Evolutionary conservation across 2,113 vertebrate species (phyloP), one percentile per base, ranked within the genome.

Genomic region (Oceanodroma tethys): DNA sequence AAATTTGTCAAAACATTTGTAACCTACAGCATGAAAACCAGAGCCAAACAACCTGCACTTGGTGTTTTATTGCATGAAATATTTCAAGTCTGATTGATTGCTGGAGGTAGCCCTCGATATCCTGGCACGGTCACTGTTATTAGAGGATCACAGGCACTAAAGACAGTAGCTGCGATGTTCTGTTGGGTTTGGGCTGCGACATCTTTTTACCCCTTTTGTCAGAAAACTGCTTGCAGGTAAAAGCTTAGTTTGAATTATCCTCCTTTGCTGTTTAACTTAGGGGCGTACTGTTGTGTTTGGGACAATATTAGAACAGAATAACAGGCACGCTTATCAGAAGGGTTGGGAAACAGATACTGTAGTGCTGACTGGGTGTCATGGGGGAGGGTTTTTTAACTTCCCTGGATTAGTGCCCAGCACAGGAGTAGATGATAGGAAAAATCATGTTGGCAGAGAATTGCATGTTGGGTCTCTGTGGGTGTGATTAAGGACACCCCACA

Each of bases 271-370:
- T 59, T 93, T 90, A 20, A 23, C 6, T 45, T 72, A 12, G 1
- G 71, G 63, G 18, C 40, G 53, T 30, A 17, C 38, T 59, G 75
- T 38, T 96, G 67, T 83, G 88, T 92, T 92, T 92, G 88, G 86
- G 79, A 88, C 90, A 72, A 48, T 84, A 83, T 84, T 90, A 83
- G 80, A 90, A 73, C 62, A 59, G 81, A 92, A 56, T 66, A 91
- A 87, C 87, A 85, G 84, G 84, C 83, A 72, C 38, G 6, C 62
- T 85, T 95, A 72, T 71, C 86, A 83, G 81, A 38, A 86, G 67
- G 83, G 56, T 10, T 88, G 90, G 86, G 94, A 95, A 96, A 82
- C 79, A 96, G 91, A 92, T 92, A 88, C 88, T 73, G 81, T 70
- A 40, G 63, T 53, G 55, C 90, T 50, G 88, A 93, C 88, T 92